Base-by-base conservation (phyloP, 2,113 vertebrate genomes). In the Lutjanus erythropterus region DNA sequence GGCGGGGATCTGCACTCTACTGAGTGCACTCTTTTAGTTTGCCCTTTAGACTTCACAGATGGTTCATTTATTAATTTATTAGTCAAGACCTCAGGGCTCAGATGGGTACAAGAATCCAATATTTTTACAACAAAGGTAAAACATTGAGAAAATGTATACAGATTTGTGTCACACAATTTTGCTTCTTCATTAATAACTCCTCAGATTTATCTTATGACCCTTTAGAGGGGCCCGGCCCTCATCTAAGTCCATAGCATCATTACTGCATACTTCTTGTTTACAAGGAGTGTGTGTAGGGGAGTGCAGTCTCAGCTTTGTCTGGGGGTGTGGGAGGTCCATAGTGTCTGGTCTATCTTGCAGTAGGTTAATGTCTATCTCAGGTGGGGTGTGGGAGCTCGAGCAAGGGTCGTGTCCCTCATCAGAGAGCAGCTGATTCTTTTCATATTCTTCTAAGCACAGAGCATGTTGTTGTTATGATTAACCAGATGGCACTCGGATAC, bases 401-500 rank as follows among this genome's bases (percentile, higher is more conserved):
- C 7, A 15, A 46, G 49, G 55, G 49, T 59, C 15, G 1, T 31
- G 46, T 69, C 56, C 44, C n/a, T 61, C 52, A n/a, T n/a, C 47
- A 21, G 25, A 49, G 49, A 74, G 33, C 69, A 74, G 69, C 62
- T 61, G 39, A 67, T 67, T 77, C 18, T 27, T 67, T 50, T 67
- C 41, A n/a, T n/a, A 59, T 80, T 77, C 62, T 23, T 46, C 55
- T 61, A 25, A 62, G n/a, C 25, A 42, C 59, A 69, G 27, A 71
- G 58, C n/a, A 46, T 61, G 49, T 69, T 39, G 49, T 69, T 39
- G 25, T 53, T 61, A 66, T 31, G 42, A 39, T 15, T 47, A 46
- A 58, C 56, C 31, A 75, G 60, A 80, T 39, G 52, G 71, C 71
- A 75, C 44, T 77, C 53, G 55, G 61, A 85, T 68, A 73, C 33